Base-by-base conservation (phyloP, 2,888 invertebrate species). In the Achlya flavicornis region DNA sequence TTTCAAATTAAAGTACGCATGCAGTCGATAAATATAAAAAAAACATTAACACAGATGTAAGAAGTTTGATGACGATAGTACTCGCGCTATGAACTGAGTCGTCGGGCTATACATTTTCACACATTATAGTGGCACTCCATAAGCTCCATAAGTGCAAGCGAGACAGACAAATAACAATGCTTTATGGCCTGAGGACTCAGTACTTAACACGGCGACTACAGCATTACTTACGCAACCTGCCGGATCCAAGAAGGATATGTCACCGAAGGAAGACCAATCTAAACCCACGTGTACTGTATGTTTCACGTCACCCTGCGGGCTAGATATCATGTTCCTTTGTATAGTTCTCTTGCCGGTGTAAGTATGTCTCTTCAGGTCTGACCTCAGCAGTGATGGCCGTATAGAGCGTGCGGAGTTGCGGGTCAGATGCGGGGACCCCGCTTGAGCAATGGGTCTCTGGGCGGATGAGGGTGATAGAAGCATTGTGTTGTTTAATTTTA, bases 181-280 rank as follows among this genome's bases (percentile, higher is more conserved):
- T 26, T 26, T 26, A 26, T 26, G 26, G 26, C 26, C 26, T 26
- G 26, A 26, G 26, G 26, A 26, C 26, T 26, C 26, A 26, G 26
- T 26, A 1, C 26, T 26, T 1, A 26, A 26, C 26, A 2, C 26
- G 26, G 26, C 26, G 26, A 26, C 26, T 26, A 26, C 26, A 26
- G 26, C 26, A 26, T 26, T 26, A 26, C 92, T 91, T 72, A 91
- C 92, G 72, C 89, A 87, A 58, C 88, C 87, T 35, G 91, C 86
- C 1, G 89, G 87, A 61, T 92, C 91, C 78, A 95, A 83, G 76
- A 95, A 95, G 4, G 95, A 94, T 66, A 99, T 96, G 88, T 99
- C 98, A 3, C 99, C 99, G 88, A 99, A 99, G 84, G 98, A 98
- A 38, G 98, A 98, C 0, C 99, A 99, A 87, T 99, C 99, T 58